Percentiles rank a stretch among this genome's conserved stretches.
phyloP scores from a whole-genome alignment of 2,888 invertebrate genomes.

The Campoplex capitator region DNA sequence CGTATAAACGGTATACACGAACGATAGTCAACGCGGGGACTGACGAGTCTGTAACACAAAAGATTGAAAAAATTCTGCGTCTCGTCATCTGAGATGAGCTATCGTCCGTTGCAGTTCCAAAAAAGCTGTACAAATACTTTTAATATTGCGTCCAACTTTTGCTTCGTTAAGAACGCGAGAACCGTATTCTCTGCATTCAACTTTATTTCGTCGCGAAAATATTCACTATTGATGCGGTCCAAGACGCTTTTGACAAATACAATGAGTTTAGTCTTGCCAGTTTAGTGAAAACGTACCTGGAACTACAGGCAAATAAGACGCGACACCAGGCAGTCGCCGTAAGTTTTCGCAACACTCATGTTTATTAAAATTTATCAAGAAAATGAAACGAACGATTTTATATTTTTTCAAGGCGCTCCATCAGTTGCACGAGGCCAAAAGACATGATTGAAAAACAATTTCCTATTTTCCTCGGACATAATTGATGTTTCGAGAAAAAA shows the following conservation, averaged over 20 bases:
- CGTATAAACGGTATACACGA: slow-evolving; percentile 18
- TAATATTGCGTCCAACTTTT: slow-evolving; percentile 44
- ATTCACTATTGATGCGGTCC: not conserved
- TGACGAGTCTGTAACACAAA: not conserved
- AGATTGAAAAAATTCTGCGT: not conserved
- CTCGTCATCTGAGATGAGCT: slow-evolving; percentile 46
- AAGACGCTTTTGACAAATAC: not conserved
- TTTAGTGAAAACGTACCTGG: not conserved
- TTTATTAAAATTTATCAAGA: not conserved
- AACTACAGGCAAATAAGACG: no score
- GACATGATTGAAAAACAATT: not conserved
- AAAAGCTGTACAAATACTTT: slow-evolving; percentile 47
- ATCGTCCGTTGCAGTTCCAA: slow-evolving; percentile 49
- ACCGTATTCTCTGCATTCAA: not conserved
- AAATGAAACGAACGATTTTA: not conserved
- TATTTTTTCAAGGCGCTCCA: not conserved
- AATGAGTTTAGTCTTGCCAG: not conserved
- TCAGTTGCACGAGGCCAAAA: not conserved
- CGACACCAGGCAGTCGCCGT: not conserved
- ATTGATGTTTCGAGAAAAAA: not conserved
- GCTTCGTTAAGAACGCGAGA: slow-evolving; percentile 19
- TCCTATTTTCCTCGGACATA: not conserved
- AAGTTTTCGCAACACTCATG: not conserved
- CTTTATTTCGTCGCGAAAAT: not conserved
- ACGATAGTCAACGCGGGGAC: slow-evolving; percentile 35